Evolutionary conservation across 2,888 invertebrate species (phyloP).

Genomic region (Drosophila eohydei): DNA sequence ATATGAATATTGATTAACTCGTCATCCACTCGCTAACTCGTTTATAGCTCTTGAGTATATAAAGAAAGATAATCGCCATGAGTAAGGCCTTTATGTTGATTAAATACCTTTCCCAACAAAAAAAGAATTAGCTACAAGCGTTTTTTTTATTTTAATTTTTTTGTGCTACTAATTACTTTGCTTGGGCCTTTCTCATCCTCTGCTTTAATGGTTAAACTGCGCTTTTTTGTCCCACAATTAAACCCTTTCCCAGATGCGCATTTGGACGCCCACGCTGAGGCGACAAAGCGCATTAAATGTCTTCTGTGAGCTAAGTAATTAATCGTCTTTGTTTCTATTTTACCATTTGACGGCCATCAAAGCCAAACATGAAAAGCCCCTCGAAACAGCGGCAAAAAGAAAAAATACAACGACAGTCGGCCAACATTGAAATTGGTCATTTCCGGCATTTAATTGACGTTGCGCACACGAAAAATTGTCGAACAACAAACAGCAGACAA

Average conservation of each 20-base stretch:
- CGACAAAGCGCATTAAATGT: conserved; percentile 70
- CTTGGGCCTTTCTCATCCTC: conserved; percentile 15
- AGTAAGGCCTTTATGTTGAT: conserved; percentile 5
- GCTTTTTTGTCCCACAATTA: conserved; percentile 56
- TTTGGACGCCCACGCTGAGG: conserved; percentile 37
- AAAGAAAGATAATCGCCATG: conserved; percentile 24
- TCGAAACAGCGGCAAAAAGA: conserved; percentile 56
- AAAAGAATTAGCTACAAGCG: conserved; percentile 14
- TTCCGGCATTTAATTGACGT: conserved; percentile 78
- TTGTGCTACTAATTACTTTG: conserved; percentile 48
- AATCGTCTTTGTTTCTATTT: conserved; percentile 65
- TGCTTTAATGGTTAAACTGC: conserved; percentile 41
- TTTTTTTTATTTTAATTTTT: conserved; percentile 8
- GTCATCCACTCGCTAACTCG: background rate
- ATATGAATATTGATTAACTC: conserved; percentile 22
- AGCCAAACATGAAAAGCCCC: conserved; percentile 72
- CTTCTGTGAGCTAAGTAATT: conserved; percentile 71
- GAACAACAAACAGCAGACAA: conserved; percentile 44
- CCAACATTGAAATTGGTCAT: conserved; percentile 72
- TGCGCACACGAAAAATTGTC: conserved; percentile 61
- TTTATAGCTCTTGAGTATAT: background rate
- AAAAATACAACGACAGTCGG: conserved; percentile 40
- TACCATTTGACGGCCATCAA: conserved; percentile 68
- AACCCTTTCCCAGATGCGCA: conserved; percentile 33
- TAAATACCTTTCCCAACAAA: conserved; percentile 8